These are phyloP conservation scores for Priocnemis perturbator DNA, from an alignment of 2,888 invertebrate genomes.

Conservation along the genomic window DNA sequence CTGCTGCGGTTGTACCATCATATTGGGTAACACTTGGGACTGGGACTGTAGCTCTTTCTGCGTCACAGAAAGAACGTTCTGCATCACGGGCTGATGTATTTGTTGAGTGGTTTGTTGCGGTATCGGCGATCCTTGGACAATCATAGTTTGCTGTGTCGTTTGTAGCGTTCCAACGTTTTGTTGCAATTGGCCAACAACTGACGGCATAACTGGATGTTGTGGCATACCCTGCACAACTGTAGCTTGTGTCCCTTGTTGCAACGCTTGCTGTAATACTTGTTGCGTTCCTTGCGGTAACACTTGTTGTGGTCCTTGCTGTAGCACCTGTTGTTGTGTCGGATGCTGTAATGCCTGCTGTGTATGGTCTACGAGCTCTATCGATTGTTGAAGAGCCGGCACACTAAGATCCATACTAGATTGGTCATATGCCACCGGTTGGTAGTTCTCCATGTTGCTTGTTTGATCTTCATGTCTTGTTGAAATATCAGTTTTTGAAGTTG, in stretches of 20 bases:
- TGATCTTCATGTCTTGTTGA: slow-evolving; percentile 39
- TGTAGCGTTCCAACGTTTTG: slow-evolving; percentile 43
- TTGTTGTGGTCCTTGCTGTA: slow-evolving; percentile 35
- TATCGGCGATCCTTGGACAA: slow-evolving; percentile 40
- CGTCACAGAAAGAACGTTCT: slow-evolving; percentile 31
- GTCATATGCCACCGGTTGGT: neutral
- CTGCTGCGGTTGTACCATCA: slow-evolving; percentile 47
- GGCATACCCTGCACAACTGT: slow-evolving; percentile 41
- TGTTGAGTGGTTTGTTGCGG: slow-evolving; percentile 47
- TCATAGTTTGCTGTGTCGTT: slow-evolving; percentile 52
- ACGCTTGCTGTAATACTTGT: no score
- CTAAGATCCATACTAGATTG: neutral
- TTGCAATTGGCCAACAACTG: slow-evolving; percentile 34
- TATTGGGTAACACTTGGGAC: neutral
- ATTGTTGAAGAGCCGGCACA: slow-evolving; percentile 3
- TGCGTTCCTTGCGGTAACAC: no score
- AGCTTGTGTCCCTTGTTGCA: slow-evolving; percentile 24
- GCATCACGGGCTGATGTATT: slow-evolving; percentile 37
- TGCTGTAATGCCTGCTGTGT: slow-evolving; percentile 20
- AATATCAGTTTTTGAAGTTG: slow-evolving; percentile 26
- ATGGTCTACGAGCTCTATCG: neutral
- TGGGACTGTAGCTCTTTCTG: slow-evolving; percentile 53
- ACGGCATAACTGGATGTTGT: slow-evolving; percentile 43
- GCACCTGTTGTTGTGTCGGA: slow-evolving; percentile 27
- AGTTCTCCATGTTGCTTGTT: slow-evolving; percentile 25